Evolutionary conservation across 53 echinoderm and acorn worm species (phyloP), one percentile per base, ranked within the genome.

Genomic region (Zoroaster sp.): DNA sequence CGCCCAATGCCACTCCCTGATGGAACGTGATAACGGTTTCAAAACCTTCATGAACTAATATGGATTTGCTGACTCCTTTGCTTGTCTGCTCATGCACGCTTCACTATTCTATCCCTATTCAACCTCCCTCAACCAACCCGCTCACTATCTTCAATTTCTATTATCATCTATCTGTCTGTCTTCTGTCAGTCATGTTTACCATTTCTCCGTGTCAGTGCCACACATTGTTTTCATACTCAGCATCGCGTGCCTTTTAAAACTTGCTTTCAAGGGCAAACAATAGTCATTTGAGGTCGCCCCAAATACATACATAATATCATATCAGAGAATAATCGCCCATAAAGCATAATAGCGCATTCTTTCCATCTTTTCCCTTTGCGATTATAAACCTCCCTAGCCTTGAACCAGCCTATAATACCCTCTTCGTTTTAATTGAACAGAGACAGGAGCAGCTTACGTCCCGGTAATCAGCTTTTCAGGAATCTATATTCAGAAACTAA

Each of bases 261-360:
- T 68, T 83, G 41, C 77, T 40, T 13, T 44, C 69, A 83, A 59
- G 79, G 79, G 55, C n/a, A 40, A 4, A 79, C 28, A 37, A 34
- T 17, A 55, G 37, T 83, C 83, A 69, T 69, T 68, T 77, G 28
- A 77, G 17, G 33, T 28, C 38, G 85, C 20, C 85, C 85, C 71
- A 71, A 47, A 85, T 85, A 41, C 85, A 85, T 79, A 79, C 85
- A 85, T 79, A 79, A 79, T 85, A 85, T 85, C 85, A 83, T 83
- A 83, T 44, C 34, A 59, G 11, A 25, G 63, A 25, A 14, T 85
- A 35, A 85, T 85, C 36, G 72, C 30, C 41, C 14, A 70, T 35
- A 35, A 71, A 35, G 20, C 71, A 71, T 71, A 47, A 78, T 85
- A 71, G 51, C 40, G 37, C 11, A 66, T 21, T 71, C 35, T 32